Evolutionary conservation across 1,140 invertebrate species (phyloP), one percentile per base, ranked within the genome.

Genomic region (Ceratina japonica): DNA sequence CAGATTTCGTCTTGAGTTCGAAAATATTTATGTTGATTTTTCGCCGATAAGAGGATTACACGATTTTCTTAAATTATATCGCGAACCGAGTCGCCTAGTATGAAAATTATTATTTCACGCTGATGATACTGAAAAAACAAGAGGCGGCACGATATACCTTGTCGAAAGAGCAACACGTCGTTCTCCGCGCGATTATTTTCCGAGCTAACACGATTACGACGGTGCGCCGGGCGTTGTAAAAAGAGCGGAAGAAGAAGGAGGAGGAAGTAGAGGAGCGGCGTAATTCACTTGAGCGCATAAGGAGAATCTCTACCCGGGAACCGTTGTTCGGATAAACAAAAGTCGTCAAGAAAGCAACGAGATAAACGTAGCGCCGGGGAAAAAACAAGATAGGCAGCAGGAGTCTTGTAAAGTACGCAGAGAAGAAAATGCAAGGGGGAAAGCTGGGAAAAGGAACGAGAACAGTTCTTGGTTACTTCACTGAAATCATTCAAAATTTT

Each of bases 161-260:
- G 66, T 13, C 22, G 31, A 70, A 70, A 37, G 16, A 56, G 52
- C 52, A 31, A 69, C 51, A 20, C 18, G 4, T 12, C 16, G 5
- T 27, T 56, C 54, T 58, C 51, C 52, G 18, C 18, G 52, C 66
- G 51, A 56, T 56, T 70, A 70, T 52, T n/a, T n/a, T 13, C 27
- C 24, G 52, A 56, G 66, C 52, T 70, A 70, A 70, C 66, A 20
- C 24, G 24, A 70, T 70, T 70, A 70, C n/a, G 24, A 31, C 18
- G 16, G n/a, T 2, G 22, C 8, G 15, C n/a, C 22, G 8, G 52
- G 12, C 10, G 49, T 27, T 13, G 49, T 24, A 58, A 59, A 27
- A 71, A 22, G 54, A 44, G 37, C 27, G 54, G 31, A 71, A 22
- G 15, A 71, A 58, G 8, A 59, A 59, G 13, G 31, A 44, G 10